Base-by-base conservation (phyloP, 2,888 invertebrate genomes). In the Macaria notata region DNA sequence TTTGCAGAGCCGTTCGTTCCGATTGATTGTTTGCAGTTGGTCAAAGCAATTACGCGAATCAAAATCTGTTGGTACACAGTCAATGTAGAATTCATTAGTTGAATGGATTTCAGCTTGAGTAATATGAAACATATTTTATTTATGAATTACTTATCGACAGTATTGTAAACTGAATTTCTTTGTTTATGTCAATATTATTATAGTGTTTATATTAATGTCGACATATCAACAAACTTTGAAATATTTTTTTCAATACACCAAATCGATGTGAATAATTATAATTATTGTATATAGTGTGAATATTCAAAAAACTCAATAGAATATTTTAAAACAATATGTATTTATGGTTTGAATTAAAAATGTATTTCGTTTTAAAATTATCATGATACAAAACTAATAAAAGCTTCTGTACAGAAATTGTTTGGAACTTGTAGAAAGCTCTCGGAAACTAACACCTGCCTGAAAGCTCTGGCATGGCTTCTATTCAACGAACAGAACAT, bases 11-110 rank as follows among this genome's bases (percentile, higher is more conserved):
- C 48, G 54, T 39, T 51, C 49, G 54, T 46, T 41, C 45, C 50
- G 54, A 63, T 63, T 63, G 62, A 60, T 62, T 60, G 61, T 63
- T 66, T 66, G 59, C 54, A 56, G 50, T 61, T 46, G 58, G 52
- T 58, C 49, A 29, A 43, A 59, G 51, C 58, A 62, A 62, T 63
- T 63, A 61, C 43, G 47, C 38, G 49, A 50, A 57, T 52, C 55
- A 56, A 62, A 56, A 60, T 53, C 43, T 52, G 38, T 47, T 56
- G 52, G 49, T 53, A 39, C n/a, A 39, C 51, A 46, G 30, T 47
- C 36, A 57, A 55, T 55, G 48, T 50, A 29, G 48, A 59, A 61
- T 57, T 61, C 47, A 55, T 48, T 36, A 46, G 6, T 9, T 1
- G 31, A 45, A 31, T 29, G 31, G 9, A n/a, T 36, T 31, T 33